These are phyloP conservation scores for Campylomormyrus numenius DNA, from an alignment of 2,113 vertebrate species.

Conservation along the genomic window DNA sequence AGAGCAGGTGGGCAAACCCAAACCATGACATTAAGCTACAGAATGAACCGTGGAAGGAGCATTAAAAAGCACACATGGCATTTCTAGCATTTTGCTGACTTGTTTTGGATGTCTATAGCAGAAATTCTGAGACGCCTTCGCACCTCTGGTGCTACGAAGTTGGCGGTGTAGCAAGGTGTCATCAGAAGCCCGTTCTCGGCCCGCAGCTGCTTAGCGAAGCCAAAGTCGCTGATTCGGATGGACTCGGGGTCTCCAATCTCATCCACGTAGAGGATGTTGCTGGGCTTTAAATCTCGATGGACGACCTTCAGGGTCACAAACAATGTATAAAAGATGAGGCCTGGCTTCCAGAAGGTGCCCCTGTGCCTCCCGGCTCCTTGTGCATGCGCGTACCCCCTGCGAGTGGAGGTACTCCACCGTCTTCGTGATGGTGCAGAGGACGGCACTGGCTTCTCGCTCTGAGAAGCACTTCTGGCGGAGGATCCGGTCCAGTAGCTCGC, in stretches of 20 bases:
- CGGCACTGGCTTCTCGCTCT: conserved; percentile 79
- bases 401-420: conserved; percentile 93
- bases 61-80: background rate
- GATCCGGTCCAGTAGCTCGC: conserved; percentile 83
- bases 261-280: conserved; percentile 88
- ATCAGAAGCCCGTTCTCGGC: conserved; percentile 89
- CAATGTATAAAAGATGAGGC: background rate
- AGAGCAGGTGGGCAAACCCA: background rate
- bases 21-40: background rate
- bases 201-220: conserved; percentile 87
- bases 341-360: background rate
- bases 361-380: background rate
- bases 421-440: conserved; percentile 78
- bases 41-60: background rate
- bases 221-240: conserved; percentile 87
- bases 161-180: conserved; percentile 94
- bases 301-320: conserved; percentile 69
- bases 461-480: conserved; percentile 77
- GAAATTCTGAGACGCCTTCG: background rate
- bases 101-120: background rate
- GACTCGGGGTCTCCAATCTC: conserved; percentile 82
- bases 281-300: conserved; percentile 90
- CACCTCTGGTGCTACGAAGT: conserved; percentile 93
- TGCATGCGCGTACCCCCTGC: conserved; percentile 70
- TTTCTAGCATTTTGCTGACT: background rate